phyloP scores from a whole-genome alignment of 1,140 invertebrate genomes.

The Panulirus ornatus region DNA sequence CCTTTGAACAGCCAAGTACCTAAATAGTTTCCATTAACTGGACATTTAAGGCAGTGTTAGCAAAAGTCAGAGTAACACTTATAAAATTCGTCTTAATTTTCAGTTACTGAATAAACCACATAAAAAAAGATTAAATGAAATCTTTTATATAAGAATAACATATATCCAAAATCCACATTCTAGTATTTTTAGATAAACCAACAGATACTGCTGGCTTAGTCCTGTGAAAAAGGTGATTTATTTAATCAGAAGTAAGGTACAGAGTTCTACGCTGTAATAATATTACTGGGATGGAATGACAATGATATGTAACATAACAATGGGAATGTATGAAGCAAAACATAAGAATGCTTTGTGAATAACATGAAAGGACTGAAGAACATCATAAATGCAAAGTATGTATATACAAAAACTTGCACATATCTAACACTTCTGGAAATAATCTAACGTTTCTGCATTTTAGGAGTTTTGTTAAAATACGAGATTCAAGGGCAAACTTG shows the following conservation, averaged over 20 bases:
- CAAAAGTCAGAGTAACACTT: background rate
- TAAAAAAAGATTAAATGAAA: background rate
- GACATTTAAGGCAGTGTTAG: background rate
- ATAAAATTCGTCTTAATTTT: background rate
- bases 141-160: too few species aligned
- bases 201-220: background rate
- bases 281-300: slow-evolving; percentile 22
- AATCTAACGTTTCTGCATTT: too few species aligned
- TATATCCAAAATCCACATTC: too few species aligned
- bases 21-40: background rate
- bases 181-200: background rate
- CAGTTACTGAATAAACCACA: background rate
- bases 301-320: slow-evolving; percentile 11
- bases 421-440: too few species aligned
- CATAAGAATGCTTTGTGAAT: background rate
- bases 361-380: background rate
- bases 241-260: too few species aligned
- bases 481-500: too few species aligned
- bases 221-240: too few species aligned
- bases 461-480: too few species aligned
- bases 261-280: background rate
- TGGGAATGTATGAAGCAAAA: slow-evolving; percentile 37
- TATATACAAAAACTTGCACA: too few species aligned
- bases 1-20: background rate
- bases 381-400: background rate